A percentile compares a stretch with the other conserved stretches of the same genome.
Evolutionary conservation across 2,888 invertebrate species (phyloP).

Genomic region (Thera obeliscata): DNA sequence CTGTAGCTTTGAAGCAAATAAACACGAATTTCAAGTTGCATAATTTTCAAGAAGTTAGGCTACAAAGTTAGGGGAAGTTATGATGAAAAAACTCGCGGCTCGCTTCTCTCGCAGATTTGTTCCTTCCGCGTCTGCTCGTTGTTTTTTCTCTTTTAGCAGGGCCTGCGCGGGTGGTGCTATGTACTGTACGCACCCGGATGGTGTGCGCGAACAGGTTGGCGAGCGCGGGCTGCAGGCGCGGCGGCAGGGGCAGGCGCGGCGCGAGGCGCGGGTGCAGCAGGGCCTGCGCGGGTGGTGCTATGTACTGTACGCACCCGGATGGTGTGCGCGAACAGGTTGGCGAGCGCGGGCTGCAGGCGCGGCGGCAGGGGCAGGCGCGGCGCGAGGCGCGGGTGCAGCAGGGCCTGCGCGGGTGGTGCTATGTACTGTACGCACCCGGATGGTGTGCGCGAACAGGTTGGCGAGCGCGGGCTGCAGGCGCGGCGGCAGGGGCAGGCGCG

Average conservation of each 20-base stretch:
- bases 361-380: conserved; percentile 93
- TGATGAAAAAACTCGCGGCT: too few relatives aligned
- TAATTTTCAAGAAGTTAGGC: too few relatives aligned
- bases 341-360: conserved; percentile 92
- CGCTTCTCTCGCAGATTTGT: too few relatives aligned
- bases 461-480: conserved; percentile 93
- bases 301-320: conserved; percentile 87
- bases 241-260: conserved; percentile 93
- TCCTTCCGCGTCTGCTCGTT: too few relatives aligned
- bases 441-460: conserved; percentile 96
- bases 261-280: conserved; percentile 90
- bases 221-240: conserved; percentile 92
- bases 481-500: conserved; percentile 93
- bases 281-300: conserved; percentile 85
- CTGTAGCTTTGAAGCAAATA: too few relatives aligned
- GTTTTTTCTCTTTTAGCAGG: too few relatives aligned
- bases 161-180: too few relatives aligned
- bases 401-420: conserved; percentile 85
- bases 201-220: conserved; percentile 96
- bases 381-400: conserved; percentile 90
- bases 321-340: conserved; percentile 95
- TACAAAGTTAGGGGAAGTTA: too few relatives aligned
- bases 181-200: conserved; percentile 87
- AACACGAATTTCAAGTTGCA: too few relatives aligned
- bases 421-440: conserved; percentile 86